Conservation (phyloP, 2,113 vertebrate genomes). For the Pyxicephalus adspersus region DNA sequence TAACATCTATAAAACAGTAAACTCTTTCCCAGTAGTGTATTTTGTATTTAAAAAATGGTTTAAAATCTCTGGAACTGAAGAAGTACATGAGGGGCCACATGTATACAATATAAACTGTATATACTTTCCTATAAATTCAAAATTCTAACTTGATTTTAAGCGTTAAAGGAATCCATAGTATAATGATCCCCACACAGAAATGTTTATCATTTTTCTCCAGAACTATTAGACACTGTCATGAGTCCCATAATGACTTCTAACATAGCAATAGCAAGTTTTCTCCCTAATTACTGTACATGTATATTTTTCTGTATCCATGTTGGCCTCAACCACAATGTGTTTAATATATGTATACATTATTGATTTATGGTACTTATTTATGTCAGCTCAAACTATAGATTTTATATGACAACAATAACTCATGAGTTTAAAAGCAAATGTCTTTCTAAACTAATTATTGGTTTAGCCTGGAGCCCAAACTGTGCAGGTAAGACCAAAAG, state of each 20-base stretch:
- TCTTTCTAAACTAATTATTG: no score
- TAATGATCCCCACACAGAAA: neutral
- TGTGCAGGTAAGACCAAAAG: no score
- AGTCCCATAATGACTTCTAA: constrained; percentile 14
- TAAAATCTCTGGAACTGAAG: no score
- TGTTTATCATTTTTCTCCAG: constrained; percentile 22
- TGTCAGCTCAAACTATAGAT: neutral
- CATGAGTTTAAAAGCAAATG: neutral
- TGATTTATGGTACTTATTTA: constrained; percentile 30
- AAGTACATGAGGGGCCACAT: no score
- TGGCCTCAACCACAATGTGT: neutral
- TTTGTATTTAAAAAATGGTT: no score
- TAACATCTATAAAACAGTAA: no score
- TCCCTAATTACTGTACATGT: constrained; percentile 1
- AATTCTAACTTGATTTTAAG: no score
- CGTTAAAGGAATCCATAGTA: neutral
- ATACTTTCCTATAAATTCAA: no score
- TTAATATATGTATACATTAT: neutral
- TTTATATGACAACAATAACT: neutral
- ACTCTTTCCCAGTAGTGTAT: no score
- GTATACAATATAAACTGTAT: no score
- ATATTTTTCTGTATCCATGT: constrained; percentile 10
- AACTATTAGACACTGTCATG: neutral
- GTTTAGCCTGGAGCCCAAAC: no score
- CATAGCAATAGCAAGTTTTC: neutral